Evolutionary conservation across 1,140 invertebrate genomes (phyloP).

Genomic region (Hydropsyche tenuis): DNA sequence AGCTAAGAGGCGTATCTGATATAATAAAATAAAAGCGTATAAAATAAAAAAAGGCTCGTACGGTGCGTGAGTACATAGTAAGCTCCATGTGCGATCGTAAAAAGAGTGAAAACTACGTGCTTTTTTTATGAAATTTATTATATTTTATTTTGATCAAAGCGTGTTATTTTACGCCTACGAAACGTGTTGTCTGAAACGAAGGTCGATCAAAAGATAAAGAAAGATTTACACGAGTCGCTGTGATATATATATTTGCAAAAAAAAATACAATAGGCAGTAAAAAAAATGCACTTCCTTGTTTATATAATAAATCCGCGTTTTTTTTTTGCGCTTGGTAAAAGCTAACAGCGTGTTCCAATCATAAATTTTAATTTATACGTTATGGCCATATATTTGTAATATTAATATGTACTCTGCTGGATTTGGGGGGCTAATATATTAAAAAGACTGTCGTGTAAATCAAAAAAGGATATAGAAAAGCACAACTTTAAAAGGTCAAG

Average conservation of each 20-base stretch:
- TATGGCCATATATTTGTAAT: too few relatives aligned
- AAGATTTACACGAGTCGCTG: not conserved
- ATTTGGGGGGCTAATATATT: too few relatives aligned
- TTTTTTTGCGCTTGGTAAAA: too few relatives aligned
- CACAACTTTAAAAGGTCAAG: too few relatives aligned
- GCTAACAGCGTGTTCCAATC: too few relatives aligned
- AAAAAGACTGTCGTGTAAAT: too few relatives aligned
- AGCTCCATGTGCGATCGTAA: not conserved
- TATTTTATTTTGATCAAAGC: not conserved
- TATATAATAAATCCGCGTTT: not conserved
- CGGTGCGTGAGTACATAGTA: not conserved
- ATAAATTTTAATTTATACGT: too few relatives aligned
- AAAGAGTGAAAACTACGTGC: not conserved
- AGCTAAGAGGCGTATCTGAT: not conserved
- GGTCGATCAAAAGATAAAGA: conserved; percentile 2
- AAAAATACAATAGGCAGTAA: not conserved
- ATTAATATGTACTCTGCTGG: too few relatives aligned
- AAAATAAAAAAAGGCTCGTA: not conserved
- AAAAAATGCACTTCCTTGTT: conserved; percentile 6
- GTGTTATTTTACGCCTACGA: conserved; percentile 8
- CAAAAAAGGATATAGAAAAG: too few relatives aligned
- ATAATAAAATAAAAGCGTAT: not conserved
- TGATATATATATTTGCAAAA: not conserved
- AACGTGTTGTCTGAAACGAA: not conserved
- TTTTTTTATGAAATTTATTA: too few relatives aligned